Base-by-base conservation (phyloP, 1,140 invertebrate species). In the Archegozetes longisetosus region DNA sequence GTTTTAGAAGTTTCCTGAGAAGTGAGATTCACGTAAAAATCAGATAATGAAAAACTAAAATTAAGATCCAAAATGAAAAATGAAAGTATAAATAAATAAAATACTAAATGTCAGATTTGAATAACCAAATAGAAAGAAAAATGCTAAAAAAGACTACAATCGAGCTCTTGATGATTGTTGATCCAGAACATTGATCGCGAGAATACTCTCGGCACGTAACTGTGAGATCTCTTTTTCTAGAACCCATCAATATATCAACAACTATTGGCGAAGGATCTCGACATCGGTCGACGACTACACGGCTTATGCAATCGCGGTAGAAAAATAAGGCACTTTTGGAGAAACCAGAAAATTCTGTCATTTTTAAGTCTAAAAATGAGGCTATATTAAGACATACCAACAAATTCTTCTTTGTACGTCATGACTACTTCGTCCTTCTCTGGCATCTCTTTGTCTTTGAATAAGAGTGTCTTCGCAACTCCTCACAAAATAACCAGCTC, bases 281-380 rank as follows among this genome's bases (percentile, higher is more conserved):
- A 60, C 62, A 63, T 20, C 48, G 48, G 26, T 63, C 58, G 1
- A 63, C 17, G 14, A 63, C 62, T 9, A 58, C 54, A 25, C 55
- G 60, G 50, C 62, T 63, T 6, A 63, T 22, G 26, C 62, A 63
- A 58, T 63, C 62, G 9, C 55, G 53, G 48, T 56, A 62, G 28
- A 23, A 55, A 57, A 47, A 63, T 3, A 61, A 25, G 17, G 62
- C 60, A 40, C 62, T 63, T n/a, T 13, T n/a, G 28, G 20, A 27
- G 23, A n/a, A 25, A 58, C 17, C n/a, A 13, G 22, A 27, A n/a
- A 61, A 61, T 22, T 32, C 20, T 6, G 50, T 52, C 27, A 52
- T 24, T 52, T 9, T 6, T 28, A 52, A 6, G 4, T 24, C n/a
- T 52, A 6, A 28, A 52, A 52, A 52, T 9, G n/a, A 52, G 14